A percentile compares a stretch with the other conserved stretches of the same genome.
These are phyloP conservation scores for Notothenia rossii DNA, from an alignment of 2,113 vertebrate genomes.

Conservation along the genomic window DNA sequence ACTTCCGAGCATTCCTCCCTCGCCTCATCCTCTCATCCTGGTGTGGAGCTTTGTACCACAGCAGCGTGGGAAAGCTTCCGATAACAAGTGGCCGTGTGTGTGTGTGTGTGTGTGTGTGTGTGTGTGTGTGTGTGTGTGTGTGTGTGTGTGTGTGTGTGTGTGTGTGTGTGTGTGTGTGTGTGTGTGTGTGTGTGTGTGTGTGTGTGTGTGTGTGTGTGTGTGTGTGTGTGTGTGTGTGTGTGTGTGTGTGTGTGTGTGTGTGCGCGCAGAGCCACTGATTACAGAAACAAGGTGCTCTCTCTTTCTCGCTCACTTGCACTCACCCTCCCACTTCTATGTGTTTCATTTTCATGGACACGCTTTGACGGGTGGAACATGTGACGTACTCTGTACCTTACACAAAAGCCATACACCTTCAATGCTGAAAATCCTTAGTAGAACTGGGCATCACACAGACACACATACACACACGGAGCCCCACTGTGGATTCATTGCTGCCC, in stretches of 20 bases:
- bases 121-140: slow-evolving; percentile 41
- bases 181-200: slow-evolving; percentile 44
- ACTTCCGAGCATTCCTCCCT: slow-evolving; percentile 73
- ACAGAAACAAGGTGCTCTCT: slow-evolving; percentile 78
- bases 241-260: slow-evolving; percentile 48
- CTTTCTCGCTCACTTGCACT: slow-evolving; percentile 58
- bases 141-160: slow-evolving; percentile 39
- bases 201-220: slow-evolving; percentile 67
- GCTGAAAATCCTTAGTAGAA: slow-evolving; percentile 51
- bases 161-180: slow-evolving; percentile 63
- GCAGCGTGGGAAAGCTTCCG: slow-evolving; percentile 83
- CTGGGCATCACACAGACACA: slow-evolving; percentile 27
- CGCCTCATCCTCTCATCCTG: slow-evolving; percentile 73
- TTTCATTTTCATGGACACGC: slow-evolving; percentile 50
- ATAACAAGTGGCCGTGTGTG: slow-evolving; percentile 77
- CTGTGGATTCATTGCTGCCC: slow-evolving; percentile 71
- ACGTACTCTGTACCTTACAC: slow-evolving; percentile 46
- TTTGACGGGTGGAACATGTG: slow-evolving; percentile 52
- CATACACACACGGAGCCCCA: slow-evolving; percentile 34
- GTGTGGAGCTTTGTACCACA: slow-evolving; percentile 76
- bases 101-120: slow-evolving; percentile 53
- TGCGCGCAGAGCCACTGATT: slow-evolving; percentile 72
- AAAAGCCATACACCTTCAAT: slow-evolving; percentile 40
- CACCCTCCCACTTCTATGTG: slow-evolving; percentile 39
- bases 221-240: slow-evolving; percentile 51